Base-by-base conservation (phyloP, 23 tunicate genomes). In the Oikopleura vanhoeffeni region DNA sequence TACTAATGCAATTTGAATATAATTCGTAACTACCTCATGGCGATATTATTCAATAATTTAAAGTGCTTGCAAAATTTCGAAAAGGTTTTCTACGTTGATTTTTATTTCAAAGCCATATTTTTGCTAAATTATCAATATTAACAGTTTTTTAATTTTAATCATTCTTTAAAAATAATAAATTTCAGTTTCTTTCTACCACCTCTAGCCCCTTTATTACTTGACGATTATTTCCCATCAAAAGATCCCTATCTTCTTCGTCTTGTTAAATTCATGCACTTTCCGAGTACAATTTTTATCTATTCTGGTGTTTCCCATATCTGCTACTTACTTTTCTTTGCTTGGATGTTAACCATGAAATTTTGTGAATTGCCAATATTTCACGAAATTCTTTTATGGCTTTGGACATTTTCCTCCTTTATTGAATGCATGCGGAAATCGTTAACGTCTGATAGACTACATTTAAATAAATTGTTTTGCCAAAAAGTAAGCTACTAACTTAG, bases 251-350 rank as follows among this genome's bases (percentile, higher is more conserved):
- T 18, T 30, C 38, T 71, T 2, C 79, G 79, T 24, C 2, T 71
- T 71, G 38, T 71, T 18, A 71, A 71, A 71, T 71, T 71, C 35
- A 28, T 71, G 38, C 79, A 71, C 35, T 30, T 71, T 13, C 79
- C 79, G 79, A 13, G 34, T 32, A 71, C 79, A 71, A 71, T 71
- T 24, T 71, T 71, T 71, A 30, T 71, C 38, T 71, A 71, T 71
- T 71, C 79, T 71, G 79, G 79, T 2, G 35, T 71, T 71, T 28
- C 35, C 34, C 35, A 71, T 30, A 18, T 71, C 34, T 71, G 27
- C 3, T 71, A 71, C 32, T 32, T 71, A 2, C 32, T 71, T 32
- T 71, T 13, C 38, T 71, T 71, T 71, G 79, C 38, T 30, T 13
- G 27, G 27, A 30, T 71, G 27, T 71, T 71, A 30, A 13, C 79